Conservation (phyloP, 2,888 invertebrate species). For the Dynastes grantii region DNA sequence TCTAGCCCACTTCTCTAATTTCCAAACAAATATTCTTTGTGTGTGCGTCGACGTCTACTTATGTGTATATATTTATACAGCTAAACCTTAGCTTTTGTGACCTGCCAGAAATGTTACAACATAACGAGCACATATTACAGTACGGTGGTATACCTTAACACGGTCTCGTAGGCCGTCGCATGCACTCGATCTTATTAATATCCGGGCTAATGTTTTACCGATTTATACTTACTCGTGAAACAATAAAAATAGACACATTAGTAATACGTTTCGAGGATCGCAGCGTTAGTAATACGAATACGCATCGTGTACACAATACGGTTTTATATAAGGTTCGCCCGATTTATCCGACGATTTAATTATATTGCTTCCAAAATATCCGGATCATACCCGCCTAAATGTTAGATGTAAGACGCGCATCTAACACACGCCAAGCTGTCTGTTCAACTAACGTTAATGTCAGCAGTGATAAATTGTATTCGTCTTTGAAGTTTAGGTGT, state of each 20-base stretch:
- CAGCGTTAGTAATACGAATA: not conserved
- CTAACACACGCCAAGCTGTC: slow-evolving; percentile 44
- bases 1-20: slow-evolving; percentile 60
- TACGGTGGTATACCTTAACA: slow-evolving; percentile 19
- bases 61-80: slow-evolving; percentile 54
- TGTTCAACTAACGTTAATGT: slow-evolving; percentile 42
- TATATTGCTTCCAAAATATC: slow-evolving; percentile 41
- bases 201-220: slow-evolving; percentile 23
- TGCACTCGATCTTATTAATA: slow-evolving; percentile 36
- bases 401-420: slow-evolving; percentile 38
- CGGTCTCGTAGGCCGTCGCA: not conserved
- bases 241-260: slow-evolving; percentile 37
- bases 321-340: slow-evolving; percentile 22
- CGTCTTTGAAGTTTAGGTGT: slow-evolving; percentile 33
- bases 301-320: slow-evolving; percentile 11
- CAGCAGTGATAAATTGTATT: slow-evolving; percentile 40
- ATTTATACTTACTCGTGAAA: slow-evolving; percentile 36
- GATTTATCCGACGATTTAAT: slow-evolving; percentile 38
- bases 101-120: slow-evolving; percentile 49
- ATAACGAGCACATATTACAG: slow-evolving; percentile 23
- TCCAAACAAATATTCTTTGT: slow-evolving; percentile 58
- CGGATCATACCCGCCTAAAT: slow-evolving; percentile 39
- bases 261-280: slow-evolving; percentile 24
- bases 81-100: slow-evolving; percentile 52
- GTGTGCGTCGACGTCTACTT: slow-evolving; percentile 53